A percentile compares a stretch with the other conserved stretches of the same genome.
These are phyloP conservation scores for Aphis craccivora DNA, from an alignment of 1,140 invertebrate genomes.

Conservation along the genomic window DNA sequence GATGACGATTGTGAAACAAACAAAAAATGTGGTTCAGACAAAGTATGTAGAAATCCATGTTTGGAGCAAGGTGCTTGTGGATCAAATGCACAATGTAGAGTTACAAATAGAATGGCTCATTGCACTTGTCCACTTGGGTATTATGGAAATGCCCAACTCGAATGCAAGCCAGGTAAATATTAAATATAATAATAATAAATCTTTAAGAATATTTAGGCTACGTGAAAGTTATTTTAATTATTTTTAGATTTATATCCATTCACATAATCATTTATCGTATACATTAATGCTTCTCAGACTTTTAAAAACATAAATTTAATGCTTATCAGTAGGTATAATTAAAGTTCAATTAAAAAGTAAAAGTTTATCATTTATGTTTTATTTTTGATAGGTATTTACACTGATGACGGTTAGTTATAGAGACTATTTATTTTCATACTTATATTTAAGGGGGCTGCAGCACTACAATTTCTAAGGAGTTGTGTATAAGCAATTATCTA, in stretches of 20 bases:
- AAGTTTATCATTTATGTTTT: background rate
- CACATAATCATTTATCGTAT: background rate
- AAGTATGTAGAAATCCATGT: conserved; percentile 85
- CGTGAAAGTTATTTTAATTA: background rate
- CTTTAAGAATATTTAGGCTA: background rate
- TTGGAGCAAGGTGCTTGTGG: conserved; percentile 79
- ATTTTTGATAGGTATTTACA: background rate
- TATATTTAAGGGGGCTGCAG: background rate
- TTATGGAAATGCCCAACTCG: conserved; percentile 80
- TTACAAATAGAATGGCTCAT: conserved; percentile 76
- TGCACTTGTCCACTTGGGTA: conserved; percentile 87
- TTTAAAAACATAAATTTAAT: background rate
- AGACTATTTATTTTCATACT: background rate
- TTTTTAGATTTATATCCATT: background rate
- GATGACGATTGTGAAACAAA: conserved; percentile 81
- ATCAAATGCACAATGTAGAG: conserved; percentile 84
- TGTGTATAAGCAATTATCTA: background rate
- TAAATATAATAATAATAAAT: background rate
- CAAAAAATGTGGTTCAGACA: conserved; percentile 76
- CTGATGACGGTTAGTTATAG: background rate
- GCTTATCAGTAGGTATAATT: background rate
- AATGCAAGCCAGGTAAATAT: conserved; percentile 73
- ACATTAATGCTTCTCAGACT: background rate
- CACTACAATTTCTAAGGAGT: too few species aligned
- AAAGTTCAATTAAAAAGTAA: background rate